phyloP scores from a whole-genome alignment of 92 coral and sea anemone species.

The Desmophyllum pertusum region DNA sequence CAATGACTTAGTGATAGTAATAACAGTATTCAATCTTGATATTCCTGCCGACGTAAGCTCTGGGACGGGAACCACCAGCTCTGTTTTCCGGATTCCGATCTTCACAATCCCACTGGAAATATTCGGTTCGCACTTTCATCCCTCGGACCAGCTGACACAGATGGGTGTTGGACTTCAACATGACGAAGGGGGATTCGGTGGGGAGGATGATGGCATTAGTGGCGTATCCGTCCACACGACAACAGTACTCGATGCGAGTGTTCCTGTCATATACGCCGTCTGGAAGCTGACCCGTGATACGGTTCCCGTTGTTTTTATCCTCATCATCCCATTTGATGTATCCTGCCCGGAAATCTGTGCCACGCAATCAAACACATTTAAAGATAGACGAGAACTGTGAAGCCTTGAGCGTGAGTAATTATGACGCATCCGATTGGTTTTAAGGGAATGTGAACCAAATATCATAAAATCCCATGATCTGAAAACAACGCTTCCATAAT shows the following conservation, averaged over 20 bases:
- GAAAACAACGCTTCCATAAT: no score
- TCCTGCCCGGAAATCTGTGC: conserved; percentile 39
- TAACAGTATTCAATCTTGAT: conserved; percentile 23
- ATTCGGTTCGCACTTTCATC: conserved; percentile 22
- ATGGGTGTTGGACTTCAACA: conserved; percentile 32
- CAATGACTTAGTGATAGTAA: not conserved
- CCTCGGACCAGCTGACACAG: conserved; percentile 39
- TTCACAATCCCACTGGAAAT: conserved; percentile 40
- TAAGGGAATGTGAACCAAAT: no score
- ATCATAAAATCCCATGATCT: no score
- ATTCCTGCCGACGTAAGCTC: not conserved
- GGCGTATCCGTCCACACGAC: conserved; percentile 64
- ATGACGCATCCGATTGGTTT: no score
- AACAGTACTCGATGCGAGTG: conserved; percentile 56
- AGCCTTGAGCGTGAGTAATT: no score
- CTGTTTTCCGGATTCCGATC: not conserved
- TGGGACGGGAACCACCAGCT: conserved; percentile 13
- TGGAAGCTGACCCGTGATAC: conserved; percentile 46
- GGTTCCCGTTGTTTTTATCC: conserved; percentile 38
- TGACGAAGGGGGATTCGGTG: conserved; percentile 51
- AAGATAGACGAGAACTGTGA: no score
- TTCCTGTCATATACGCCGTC: conserved; percentile 42
- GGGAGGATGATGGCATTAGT: conserved; percentile 64
- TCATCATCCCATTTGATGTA: conserved; percentile 69
- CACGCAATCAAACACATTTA: not conserved